phyloP scores from a whole-genome alignment of 2,113 vertebrate genomes.

The Psophia crepitans region DNA sequence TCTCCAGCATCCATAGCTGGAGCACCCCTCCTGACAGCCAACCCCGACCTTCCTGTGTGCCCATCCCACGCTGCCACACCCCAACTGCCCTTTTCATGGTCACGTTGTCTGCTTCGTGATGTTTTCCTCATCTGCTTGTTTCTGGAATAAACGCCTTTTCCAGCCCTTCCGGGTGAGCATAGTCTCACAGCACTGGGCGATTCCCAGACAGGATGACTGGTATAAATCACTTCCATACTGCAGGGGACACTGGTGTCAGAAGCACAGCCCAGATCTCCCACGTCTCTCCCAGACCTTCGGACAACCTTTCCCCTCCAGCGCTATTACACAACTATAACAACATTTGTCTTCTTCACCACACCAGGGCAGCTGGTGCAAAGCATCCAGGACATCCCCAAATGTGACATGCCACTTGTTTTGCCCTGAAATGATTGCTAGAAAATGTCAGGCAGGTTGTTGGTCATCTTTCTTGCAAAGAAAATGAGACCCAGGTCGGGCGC shows the following conservation, averaged over 20 bases:
- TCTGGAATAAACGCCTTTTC: not conserved
- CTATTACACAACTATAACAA: too few species aligned
- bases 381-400: not conserved
- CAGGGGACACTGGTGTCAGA: not conserved
- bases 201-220: not conserved
- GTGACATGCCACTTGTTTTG: not conserved
- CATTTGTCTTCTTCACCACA: not conserved
- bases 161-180: not conserved
- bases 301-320: not conserved
- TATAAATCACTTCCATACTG: not conserved
- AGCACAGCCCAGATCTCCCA: not conserved
- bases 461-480: not conserved
- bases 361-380: not conserved
- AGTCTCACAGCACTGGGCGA: not conserved
- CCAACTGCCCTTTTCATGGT: not conserved
- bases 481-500: not conserved
- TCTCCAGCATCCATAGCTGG: not conserved
- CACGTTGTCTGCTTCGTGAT: not conserved
- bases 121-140: not conserved
- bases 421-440: not conserved
- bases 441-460: not conserved
- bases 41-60: rapidly evolving
- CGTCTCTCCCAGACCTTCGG: not conserved
- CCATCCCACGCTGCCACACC: not conserved
- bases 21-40: not conserved